Evolutionary conservation across 2,888 invertebrate species (phyloP), one percentile per base, ranked within the genome.

Genomic region (Sepioteuthis lessoniana): DNA sequence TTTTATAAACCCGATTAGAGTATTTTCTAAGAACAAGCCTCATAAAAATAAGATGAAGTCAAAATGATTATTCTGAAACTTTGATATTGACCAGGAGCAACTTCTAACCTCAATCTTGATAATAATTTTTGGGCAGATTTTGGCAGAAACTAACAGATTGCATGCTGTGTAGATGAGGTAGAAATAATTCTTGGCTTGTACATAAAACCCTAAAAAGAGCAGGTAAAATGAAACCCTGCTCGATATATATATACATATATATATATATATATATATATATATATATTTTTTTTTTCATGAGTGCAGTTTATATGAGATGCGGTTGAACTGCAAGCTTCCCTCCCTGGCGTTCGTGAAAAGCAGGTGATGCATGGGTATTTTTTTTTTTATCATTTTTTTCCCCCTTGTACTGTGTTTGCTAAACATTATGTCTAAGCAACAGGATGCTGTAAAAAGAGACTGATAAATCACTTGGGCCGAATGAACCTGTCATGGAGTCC

Each of bases 301-400:
- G 76, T 76, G 76, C 76, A 76, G n/a, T 76, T n/a, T 76, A 76
- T 76, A 76, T 35, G 76, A 76, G 76, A 76, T 76, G 76, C 35
- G 76, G 76, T 76, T 76, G 76, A 76, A 35, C n/a, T 76, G 76
- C 76, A n/a, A 76, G 76, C n/a, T 76, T 76, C n/a, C 76, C 35
- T n/a, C 76, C 13, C n/a, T n/a, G 16, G n/a, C n/a, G n/a, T 76
- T 76, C n/a, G 35, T 76, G 76, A 76, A n/a, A 76, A 76, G 76
- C 76, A 76, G 76, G n/a, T 76, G 76, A 76, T 76, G 76, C 76
- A 76, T 76, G 76, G 76, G 76, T 76, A 76, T 76, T 76, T 76
- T n/a, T 28, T 10, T 31, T 76, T 76, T 76, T 76, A 0, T 55
- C 21, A 25, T 55, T 55, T 55, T 5, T 55, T 55, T 5, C 25